Conservation (phyloP, 2,113 vertebrate genomes). For the Phyllopteryx taeniolatus region DNA sequence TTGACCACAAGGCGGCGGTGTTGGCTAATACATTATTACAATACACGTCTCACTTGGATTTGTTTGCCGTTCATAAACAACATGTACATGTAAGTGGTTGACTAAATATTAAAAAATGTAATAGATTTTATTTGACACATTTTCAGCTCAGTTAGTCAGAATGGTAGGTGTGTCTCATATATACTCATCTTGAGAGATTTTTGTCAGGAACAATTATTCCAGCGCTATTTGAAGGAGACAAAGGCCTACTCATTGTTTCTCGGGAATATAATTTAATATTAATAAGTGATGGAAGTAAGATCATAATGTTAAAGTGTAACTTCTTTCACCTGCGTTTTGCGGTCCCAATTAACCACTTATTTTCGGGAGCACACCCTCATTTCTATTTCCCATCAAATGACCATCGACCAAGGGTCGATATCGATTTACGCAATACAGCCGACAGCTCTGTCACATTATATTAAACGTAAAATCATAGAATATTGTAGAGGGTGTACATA, state of each 20-base stretch:
- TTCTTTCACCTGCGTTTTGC: too few relatives aligned
- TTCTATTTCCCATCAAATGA: background rate
- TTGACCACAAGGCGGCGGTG: slow-evolving; percentile 49
- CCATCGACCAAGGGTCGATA: too few relatives aligned
- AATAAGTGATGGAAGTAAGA: too few relatives aligned
- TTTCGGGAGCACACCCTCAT: background rate
- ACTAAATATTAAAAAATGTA: too few relatives aligned
- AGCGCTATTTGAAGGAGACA: background rate
- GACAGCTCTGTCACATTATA: background rate
- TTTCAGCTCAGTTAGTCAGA: background rate
- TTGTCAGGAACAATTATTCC: background rate
- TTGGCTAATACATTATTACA: slow-evolving; percentile 3
- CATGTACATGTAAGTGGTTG: too few relatives aligned
- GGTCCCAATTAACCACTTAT: too few relatives aligned
- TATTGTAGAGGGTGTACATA: too few relatives aligned
- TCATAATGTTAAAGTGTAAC: too few relatives aligned
- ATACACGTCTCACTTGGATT: background rate
- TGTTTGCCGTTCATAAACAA: background rate
- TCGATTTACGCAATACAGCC: too few relatives aligned
- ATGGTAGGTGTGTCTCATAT: background rate
- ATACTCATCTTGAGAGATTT: background rate
- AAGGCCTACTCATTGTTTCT: background rate
- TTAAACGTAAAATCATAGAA: background rate
- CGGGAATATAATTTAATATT: background rate
- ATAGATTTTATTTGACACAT: background rate